These are phyloP conservation scores for Xiphorhynchus elegans DNA, from an alignment of 2,113 vertebrate genomes.

Conservation along the genomic window DNA sequence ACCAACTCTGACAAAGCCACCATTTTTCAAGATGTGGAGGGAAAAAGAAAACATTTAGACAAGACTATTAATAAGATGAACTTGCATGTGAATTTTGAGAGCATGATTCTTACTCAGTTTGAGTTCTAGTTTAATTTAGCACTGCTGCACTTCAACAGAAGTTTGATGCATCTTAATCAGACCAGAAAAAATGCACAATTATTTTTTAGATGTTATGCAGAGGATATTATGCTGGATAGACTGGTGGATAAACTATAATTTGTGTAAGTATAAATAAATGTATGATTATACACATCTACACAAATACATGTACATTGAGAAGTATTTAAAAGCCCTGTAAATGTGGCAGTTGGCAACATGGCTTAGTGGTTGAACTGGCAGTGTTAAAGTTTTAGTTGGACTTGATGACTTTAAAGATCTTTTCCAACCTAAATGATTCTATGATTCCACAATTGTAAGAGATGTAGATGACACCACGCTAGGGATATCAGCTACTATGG, in stretches of 20 bases:
- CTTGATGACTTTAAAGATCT: background rate
- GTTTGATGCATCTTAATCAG: background rate
- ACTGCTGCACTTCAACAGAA: background rate
- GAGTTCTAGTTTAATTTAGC: conserved; percentile 21
- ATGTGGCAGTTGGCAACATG: background rate
- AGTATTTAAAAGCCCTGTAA: background rate
- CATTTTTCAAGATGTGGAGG: background rate
- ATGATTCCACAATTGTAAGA: background rate
- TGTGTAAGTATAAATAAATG: background rate
- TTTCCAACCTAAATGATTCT: background rate
- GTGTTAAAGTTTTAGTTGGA: background rate
- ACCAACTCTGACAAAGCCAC: background rate
- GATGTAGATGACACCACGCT: background rate
- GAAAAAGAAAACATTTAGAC: background rate
- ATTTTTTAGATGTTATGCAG: background rate
- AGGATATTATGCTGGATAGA: background rate
- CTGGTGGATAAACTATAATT: background rate
- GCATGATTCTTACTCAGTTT: background rate
- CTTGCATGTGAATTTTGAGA: background rate
- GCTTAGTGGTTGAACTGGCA: background rate
- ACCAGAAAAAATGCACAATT: background rate
- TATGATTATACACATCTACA: background rate
- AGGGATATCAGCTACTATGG: background rate
- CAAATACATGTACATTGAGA: background rate
- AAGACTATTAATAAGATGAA: background rate